Evolutionary conservation across 2,797 vertebrate species (phyloP).

Genomic region (Premnoplex brunnescens): DNA sequence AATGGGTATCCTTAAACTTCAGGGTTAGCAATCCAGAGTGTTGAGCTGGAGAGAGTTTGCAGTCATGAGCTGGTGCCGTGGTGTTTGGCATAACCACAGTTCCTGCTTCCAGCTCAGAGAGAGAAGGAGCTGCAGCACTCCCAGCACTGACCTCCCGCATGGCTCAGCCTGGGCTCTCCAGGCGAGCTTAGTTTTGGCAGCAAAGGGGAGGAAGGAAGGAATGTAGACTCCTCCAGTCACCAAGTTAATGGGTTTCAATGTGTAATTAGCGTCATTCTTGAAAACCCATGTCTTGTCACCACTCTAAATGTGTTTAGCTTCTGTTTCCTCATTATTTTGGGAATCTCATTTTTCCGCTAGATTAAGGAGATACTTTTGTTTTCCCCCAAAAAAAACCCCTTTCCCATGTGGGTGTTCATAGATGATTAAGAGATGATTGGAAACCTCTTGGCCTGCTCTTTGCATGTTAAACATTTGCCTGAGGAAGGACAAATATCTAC

Average conservation of each 20-base stretch:
- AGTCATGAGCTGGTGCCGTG: rapidly evolving
- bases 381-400: rapidly evolving
- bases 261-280: slow-evolving; percentile 52
- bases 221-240: slow-evolving; percentile 42
- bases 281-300: slow-evolving; percentile 42
- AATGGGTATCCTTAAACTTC: neutral
- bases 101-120: neutral
- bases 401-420: neutral
- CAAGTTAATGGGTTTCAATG: slow-evolving; percentile 28
- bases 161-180: neutral
- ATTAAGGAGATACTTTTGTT: neutral
- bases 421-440: slow-evolving; percentile 28
- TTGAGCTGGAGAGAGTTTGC: neutral
- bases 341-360: neutral
- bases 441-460: slow-evolving; percentile 2
- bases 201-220: slow-evolving; percentile 41
- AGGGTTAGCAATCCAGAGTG: neutral
- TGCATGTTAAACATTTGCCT: neutral
- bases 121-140: neutral
- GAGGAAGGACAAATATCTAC: slow-evolving; percentile 20
- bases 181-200: slow-evolving; percentile 25
- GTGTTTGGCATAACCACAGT: rapidly evolving
- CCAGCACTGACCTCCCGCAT: rapidly evolving
- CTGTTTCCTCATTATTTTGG: slow-evolving; percentile 47
- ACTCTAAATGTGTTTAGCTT: slow-evolving; percentile 42